phyloP scores from a whole-genome alignment of 2,113 vertebrate genomes.

The Grantiella picta region DNA sequence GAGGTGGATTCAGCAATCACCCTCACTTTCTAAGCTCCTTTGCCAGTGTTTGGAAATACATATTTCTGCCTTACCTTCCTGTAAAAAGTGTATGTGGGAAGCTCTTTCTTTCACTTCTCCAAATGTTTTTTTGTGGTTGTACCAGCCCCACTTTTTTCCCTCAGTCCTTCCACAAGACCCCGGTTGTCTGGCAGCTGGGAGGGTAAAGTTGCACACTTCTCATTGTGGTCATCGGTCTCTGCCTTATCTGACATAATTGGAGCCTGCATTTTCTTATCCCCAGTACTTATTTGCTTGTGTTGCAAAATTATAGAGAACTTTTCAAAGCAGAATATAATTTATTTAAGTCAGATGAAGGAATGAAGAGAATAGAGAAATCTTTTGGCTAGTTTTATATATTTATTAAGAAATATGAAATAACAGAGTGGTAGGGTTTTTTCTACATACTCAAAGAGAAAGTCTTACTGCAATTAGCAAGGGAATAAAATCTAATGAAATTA shows the following conservation, averaged over 20 bases:
- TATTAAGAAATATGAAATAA: not conserved
- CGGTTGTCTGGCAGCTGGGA: not conserved
- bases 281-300: not conserved
- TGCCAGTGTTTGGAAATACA: rapidly evolving
- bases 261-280: not conserved
- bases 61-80: not conserved
- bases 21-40: not conserved
- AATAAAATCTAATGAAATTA: not conserved
- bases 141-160: not conserved
- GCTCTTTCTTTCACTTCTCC: not conserved
- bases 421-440: rapidly evolving
- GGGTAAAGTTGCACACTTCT: not conserved
- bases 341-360: not conserved
- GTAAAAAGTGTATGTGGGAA: not conserved
- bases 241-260: not conserved
- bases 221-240: not conserved
- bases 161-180: not conserved
- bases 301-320: not conserved
- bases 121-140: not conserved
- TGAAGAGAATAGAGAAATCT: not conserved
- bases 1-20: not conserved
- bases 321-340: not conserved
- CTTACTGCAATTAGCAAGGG: not conserved
- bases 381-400: not conserved
- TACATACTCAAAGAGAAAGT: not conserved